These are phyloP conservation scores for Drosophila lini DNA, from an alignment of 1,140 invertebrate species.

Conservation along the genomic window DNA sequence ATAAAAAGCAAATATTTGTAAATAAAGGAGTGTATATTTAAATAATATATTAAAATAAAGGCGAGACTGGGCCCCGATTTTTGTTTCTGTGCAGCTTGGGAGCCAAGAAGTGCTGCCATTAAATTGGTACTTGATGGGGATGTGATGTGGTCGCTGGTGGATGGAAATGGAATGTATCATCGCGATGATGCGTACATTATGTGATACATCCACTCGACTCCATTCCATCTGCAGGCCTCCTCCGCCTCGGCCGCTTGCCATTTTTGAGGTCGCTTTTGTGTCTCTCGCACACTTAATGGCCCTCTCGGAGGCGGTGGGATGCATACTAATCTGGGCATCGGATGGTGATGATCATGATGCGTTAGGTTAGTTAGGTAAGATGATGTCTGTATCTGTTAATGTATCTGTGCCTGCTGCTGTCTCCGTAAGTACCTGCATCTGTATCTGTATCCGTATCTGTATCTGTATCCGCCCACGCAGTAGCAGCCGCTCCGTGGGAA, in stretches of 20 bases:
- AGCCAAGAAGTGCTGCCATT: slow-evolving; percentile 58
- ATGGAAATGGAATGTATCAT: slow-evolving; percentile 20
- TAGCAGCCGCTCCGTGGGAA: slow-evolving; percentile 67
- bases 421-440: not conserved
- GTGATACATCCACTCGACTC: slow-evolving; percentile 9
- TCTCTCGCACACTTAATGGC: slow-evolving; percentile 76
- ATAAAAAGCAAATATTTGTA: not conserved
- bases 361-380: slow-evolving; percentile 53
- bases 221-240: slow-evolving; percentile 36
- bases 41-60: not conserved
- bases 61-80: not conserved
- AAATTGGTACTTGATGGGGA: slow-evolving; percentile 69
- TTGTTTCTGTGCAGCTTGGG: slow-evolving; percentile 7
- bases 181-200: slow-evolving; percentile 14
- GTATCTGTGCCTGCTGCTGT: slow-evolving; percentile 5
- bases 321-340: slow-evolving; percentile 78
- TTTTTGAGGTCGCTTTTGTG: slow-evolving; percentile 64
- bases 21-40: no score
- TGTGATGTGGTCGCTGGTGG: slow-evolving; percentile 47
- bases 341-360: slow-evolving; percentile 53
- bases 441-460: slow-evolving; percentile 1
- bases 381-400: slow-evolving; percentile 20
- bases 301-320: slow-evolving; percentile 39
- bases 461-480: slow-evolving; percentile 42
- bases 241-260: slow-evolving; percentile 47